These are phyloP conservation scores for Choreutis nemorana DNA, from an alignment of 2,888 invertebrate genomes.

Conservation along the genomic window DNA sequence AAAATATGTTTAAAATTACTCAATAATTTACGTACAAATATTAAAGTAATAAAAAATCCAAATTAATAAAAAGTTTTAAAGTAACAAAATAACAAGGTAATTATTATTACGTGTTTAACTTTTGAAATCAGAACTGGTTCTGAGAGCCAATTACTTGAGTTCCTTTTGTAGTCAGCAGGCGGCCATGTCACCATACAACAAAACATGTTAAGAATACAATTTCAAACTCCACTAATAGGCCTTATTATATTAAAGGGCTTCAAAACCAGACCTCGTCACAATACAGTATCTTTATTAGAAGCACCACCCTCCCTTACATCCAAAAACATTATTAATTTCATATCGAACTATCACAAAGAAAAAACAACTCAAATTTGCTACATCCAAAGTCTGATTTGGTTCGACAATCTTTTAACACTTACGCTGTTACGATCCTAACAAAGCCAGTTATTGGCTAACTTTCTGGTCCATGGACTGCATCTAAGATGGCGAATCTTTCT, in stretches of 20 bases:
- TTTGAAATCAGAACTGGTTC: no score
- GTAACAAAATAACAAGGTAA: no score
- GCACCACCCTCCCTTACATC: conserved; percentile 29
- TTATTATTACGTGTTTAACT: no score
- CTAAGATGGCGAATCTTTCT: conserved; percentile 53
- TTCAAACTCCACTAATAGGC: conserved; percentile 28
- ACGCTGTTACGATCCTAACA: conserved; percentile 24
- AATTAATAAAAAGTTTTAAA: no score
- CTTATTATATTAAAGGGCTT: conserved; percentile 32
- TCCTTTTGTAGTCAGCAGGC: no score
- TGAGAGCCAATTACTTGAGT: no score
- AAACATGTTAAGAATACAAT: conserved; percentile 21
- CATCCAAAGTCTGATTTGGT: conserved; percentile 31
- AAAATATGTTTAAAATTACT: no score
- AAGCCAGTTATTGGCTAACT: conserved; percentile 57
- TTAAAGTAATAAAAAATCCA: no score
- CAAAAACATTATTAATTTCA: conserved; percentile 47
- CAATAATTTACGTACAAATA: no score
- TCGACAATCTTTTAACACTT: conserved; percentile 22
- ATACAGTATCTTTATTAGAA: conserved; percentile 36
- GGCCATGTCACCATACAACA: conserved; percentile 10
- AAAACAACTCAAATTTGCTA: conserved; percentile 20
- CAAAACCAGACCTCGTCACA: conserved; percentile 33
- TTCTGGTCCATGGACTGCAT: conserved; percentile 60
- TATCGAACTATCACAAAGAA: conserved; percentile 19